A percentile compares a stretch with the other conserved stretches of the same genome.
phyloP scores from a whole-genome alignment of 2,113 vertebrate species.

The human (Homo sapiens) region DNA sequence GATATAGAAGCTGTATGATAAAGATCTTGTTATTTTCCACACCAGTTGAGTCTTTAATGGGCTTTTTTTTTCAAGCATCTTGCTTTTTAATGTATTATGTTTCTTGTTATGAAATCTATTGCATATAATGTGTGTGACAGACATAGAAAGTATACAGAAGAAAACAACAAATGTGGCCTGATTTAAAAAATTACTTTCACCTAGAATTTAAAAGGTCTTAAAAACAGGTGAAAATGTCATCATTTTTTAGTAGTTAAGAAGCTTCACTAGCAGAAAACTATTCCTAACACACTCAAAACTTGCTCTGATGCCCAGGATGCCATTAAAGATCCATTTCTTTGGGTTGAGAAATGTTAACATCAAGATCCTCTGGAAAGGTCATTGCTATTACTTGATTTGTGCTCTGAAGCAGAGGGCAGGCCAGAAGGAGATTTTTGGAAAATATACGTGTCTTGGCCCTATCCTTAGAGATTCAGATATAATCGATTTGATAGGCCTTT shows the following conservation, averaged over 20 bases:
- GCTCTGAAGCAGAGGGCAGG: not conserved
- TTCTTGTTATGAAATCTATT: not conserved
- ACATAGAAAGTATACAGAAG: not conserved
- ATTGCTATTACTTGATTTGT: not conserved
- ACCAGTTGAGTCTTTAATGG: not conserved
- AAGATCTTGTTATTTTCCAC: not conserved
- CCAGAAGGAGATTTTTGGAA: not conserved
- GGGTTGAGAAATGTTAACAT: not conserved
- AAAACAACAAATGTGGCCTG: not conserved
- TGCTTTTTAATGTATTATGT: not conserved
- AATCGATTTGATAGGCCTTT: not conserved
- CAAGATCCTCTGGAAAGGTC: not conserved
- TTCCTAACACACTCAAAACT: not conserved
- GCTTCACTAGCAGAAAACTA: not conserved
- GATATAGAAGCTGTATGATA: not conserved
- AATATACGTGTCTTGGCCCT: not conserved
- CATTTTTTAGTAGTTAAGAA: not conserved
- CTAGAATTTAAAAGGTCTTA: not conserved
- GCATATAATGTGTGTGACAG: not conserved
- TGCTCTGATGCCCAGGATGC: not conserved
- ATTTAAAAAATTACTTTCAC: not conserved
- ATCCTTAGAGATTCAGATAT: not conserved
- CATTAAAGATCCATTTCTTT: not conserved
- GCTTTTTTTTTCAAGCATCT: not conserved
- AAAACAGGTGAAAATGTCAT: not conserved